Conservation (phyloP, 2,888 invertebrate genomes). For the Seladonia tumulorum region DNA sequence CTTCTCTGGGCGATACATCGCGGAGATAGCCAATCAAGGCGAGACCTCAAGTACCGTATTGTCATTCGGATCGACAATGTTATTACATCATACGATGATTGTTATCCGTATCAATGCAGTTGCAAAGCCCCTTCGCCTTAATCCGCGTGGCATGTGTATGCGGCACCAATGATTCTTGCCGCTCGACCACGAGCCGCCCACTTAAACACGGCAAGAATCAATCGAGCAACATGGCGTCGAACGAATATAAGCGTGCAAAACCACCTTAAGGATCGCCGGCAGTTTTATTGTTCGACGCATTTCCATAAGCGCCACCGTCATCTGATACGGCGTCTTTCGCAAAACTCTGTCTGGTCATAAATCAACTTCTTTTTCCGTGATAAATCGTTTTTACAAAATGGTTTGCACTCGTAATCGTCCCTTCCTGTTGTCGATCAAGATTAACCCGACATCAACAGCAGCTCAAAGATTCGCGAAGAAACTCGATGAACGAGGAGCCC, state of each 20-base stretch:
- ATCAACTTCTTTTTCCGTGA: constrained; percentile 49
- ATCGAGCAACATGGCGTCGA: background rate
- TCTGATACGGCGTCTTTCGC: constrained; percentile 60
- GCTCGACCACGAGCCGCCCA: background rate
- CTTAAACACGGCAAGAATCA: background rate
- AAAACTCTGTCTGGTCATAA: constrained; percentile 41
- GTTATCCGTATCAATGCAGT: constrained; percentile 19
- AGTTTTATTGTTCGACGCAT: constrained; percentile 52
- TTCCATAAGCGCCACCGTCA: constrained; percentile 65
- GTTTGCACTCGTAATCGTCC: constrained; percentile 42
- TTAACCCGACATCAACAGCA: constrained; percentile 7
- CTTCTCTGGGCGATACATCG: background rate
- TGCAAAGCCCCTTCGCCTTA: background rate
- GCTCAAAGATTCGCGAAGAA: constrained; percentile 16
- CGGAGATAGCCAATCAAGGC: background rate
- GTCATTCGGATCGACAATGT: constrained; percentile 21
- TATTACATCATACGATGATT: constrained; percentile 22
- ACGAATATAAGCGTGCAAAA: constrained; percentile 10
- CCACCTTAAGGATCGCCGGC: constrained; percentile 28
- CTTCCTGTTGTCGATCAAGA: constrained; percentile 48
- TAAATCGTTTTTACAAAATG: constrained; percentile 55
- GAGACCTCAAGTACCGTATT: background rate
- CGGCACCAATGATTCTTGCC: background rate
- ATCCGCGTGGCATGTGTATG: background rate
- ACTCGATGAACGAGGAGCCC: background rate